phyloP scores from a whole-genome alignment of 1,140 invertebrate species.

The Daktulosphaira vitifoliae region DNA sequence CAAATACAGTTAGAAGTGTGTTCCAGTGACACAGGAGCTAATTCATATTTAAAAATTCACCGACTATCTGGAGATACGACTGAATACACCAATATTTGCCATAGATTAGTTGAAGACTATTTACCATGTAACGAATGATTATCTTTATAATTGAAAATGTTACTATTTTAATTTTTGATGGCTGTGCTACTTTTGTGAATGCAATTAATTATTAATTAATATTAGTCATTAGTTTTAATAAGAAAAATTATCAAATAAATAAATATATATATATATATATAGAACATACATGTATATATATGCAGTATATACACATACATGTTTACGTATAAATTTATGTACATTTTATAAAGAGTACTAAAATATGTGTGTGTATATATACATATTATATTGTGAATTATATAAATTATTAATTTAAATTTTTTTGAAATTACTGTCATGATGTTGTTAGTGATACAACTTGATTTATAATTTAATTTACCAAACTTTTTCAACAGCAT shows the following conservation, averaged over 20 bases:
- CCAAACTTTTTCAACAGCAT: too few species aligned
- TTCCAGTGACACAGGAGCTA: constrained; percentile 43
- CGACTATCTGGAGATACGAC: constrained; percentile 84
- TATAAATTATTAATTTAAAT: too few species aligned
- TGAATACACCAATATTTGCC: constrained; percentile 82
- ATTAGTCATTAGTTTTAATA: constrained; percentile 31
- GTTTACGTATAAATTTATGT: too few species aligned
- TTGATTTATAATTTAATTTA: too few species aligned
- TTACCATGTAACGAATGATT: constrained; percentile 23
- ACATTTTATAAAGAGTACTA: too few species aligned
- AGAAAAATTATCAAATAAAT: neutral
- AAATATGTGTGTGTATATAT: too few species aligned
- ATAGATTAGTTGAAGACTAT: constrained; percentile 59
- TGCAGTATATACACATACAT: too few species aligned
- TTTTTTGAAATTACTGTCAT: too few species aligned
- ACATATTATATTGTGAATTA: too few species aligned
- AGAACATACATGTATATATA: too few species aligned
- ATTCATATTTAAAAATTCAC: constrained; percentile 72
- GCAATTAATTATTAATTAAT: constrained; percentile 30
- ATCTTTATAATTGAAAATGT: constrained; percentile 3
- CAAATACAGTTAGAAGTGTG: constrained; percentile 79
- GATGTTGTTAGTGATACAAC: too few species aligned
- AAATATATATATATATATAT: too few species aligned
- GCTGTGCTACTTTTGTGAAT: constrained; percentile 33
- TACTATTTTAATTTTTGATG: constrained; percentile 31